These are phyloP conservation scores for Ailurus styani DNA, from an alignment of 2,113 vertebrate genomes.

Conservation along the genomic window DNA sequence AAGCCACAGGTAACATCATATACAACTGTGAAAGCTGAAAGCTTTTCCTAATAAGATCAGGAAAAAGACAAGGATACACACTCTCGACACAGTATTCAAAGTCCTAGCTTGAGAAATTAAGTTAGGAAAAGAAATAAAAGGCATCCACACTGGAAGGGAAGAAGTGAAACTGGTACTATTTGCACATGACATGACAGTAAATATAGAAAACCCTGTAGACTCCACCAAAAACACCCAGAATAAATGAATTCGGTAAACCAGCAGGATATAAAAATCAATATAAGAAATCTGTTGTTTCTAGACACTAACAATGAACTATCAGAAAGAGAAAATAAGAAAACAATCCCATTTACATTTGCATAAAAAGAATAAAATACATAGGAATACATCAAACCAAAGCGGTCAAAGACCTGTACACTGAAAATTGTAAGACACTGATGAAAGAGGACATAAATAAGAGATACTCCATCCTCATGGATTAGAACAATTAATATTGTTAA, in stretches of 20 bases:
- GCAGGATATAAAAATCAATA: not conserved
- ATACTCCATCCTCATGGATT: not conserved
- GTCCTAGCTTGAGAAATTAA: not conserved
- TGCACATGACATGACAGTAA: not conserved
- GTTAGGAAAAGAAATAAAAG: not conserved
- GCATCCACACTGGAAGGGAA: not conserved
- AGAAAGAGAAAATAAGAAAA: not conserved
- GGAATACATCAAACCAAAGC: not conserved
- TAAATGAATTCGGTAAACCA: not conserved
- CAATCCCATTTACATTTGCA: not conserved
- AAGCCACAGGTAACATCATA: not conserved
- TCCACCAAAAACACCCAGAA: not conserved
- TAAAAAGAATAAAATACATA: not conserved
- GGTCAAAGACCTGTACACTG: too few species aligned
- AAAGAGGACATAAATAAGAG: not conserved
- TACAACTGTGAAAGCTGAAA: not conserved
- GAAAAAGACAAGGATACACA: not conserved
- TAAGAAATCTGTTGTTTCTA: not conserved
- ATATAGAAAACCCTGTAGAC: not conserved
- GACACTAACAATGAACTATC: not conserved
- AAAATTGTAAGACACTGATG: not conserved
- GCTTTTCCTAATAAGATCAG: not conserved
- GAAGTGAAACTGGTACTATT: not conserved
- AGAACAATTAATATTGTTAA: not conserved
- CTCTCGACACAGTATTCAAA: not conserved